Conservation (phyloP, 1,140 invertebrate genomes). For the Drosophila arizonae region DNA sequence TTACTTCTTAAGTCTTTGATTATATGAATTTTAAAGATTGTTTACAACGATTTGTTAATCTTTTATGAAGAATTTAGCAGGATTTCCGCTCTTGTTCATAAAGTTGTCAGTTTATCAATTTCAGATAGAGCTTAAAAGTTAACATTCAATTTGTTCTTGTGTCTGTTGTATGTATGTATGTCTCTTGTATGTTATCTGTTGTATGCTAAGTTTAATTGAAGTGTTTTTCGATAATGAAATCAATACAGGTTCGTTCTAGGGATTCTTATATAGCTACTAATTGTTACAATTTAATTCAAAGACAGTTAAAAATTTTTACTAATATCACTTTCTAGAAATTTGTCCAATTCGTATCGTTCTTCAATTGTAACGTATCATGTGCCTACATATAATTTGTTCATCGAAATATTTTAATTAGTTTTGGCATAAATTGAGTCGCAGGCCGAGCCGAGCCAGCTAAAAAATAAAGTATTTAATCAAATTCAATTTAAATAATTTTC, state of each 20-base stretch:
- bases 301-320: constrained; percentile 76
- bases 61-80: constrained; percentile 23
- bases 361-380: constrained; percentile 45
- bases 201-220: constrained; percentile 22
- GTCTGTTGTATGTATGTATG: not conserved
- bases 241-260: constrained; percentile 33
- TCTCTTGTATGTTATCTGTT: constrained; percentile 37
- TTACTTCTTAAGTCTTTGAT: constrained; percentile 5
- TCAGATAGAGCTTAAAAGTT: constrained; percentile 61
- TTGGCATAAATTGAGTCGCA: constrained; percentile 28
- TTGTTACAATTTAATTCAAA: constrained; percentile 69
- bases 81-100: constrained; percentile 15
- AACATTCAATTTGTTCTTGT: constrained; percentile 69
- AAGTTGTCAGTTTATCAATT: not conserved
- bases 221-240: constrained; percentile 46
- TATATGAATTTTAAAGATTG: constrained; percentile 6
- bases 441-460: constrained; percentile 4
- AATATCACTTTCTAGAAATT: constrained; percentile 77
- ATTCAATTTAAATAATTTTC: constrained; percentile 66
- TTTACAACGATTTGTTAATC: constrained; percentile 34
- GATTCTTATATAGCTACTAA: constrained; percentile 67
- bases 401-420: constrained; percentile 36
- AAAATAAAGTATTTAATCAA: constrained; percentile 17
- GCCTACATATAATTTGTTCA: constrained; percentile 45
- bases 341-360: constrained; percentile 67